Evolutionary conservation across 2,797 vertebrate genomes (phyloP), one percentile per base, ranked within the genome.

Genomic region (Erethizon dorsatum): DNA sequence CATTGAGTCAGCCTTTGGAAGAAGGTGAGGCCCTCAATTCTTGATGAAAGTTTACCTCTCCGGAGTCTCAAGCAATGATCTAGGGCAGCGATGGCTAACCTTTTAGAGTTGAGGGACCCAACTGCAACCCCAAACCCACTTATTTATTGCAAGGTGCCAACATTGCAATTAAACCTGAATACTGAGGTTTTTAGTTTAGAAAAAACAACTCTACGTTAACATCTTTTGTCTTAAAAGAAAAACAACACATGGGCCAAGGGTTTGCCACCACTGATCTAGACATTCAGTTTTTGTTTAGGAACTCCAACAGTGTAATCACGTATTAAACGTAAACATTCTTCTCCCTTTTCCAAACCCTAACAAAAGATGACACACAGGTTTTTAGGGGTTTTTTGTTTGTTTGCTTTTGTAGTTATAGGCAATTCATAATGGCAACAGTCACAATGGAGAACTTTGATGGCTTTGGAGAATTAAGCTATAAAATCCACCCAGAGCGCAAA

Each of bases 391-490:
- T 8, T 71, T 17, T n/a, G 14, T 20, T 71, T 41, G 22, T 22
- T 45, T 6, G 31, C 41, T 37, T 61, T 90, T 83, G 54, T 33
- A 75, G 22, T 92, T 83, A 83, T 45, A 37, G 22, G 20, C 28
- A 65, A 13, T 65, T 73, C n/a, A 13, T 77, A 82, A 63, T 67
- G 41, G 17, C 11, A 88, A 59, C 7, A 75, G 57, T 94, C 57
- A 69, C 75, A 86, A 56, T n/a, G 45, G 63, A 80, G 79, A 91
- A 93, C 84, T 91, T 5, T 54, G 37, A 26, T 69, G 77, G 33
- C 37, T 41, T 88, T 18, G 1, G 57, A 87, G 54, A 92, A 71
- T 71, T 78, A 86, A 56, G n/a, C 54, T 77, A 56, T 82, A 57
- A 77, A 78, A 83, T 78, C 37, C 50, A 80, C 31, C 11, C 57